These are phyloP conservation scores for Nannoperca australis DNA, from an alignment of 2,797 vertebrate species.

Conservation along the genomic window DNA sequence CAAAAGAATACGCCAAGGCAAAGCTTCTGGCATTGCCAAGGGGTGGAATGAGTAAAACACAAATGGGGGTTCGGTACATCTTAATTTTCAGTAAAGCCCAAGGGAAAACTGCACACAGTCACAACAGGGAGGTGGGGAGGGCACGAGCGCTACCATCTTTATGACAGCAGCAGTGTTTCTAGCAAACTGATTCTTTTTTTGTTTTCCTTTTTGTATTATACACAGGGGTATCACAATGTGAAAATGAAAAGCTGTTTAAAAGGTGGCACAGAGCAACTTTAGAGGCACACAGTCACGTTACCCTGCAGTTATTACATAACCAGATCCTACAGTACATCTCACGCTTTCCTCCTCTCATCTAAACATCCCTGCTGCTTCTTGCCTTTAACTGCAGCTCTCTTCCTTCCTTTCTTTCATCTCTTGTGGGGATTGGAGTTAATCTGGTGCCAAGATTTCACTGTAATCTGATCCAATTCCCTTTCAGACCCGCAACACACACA, in stretches of 20 bases:
- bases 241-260: constrained; percentile 31
- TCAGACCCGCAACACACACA: constrained; percentile 52
- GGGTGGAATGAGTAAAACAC: constrained; percentile 26
- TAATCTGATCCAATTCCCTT: constrained; percentile 80
- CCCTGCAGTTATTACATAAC: constrained; percentile 44
- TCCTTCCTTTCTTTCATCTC: constrained; percentile 49
- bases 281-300: constrained; percentile 36
- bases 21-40: constrained; percentile 35
- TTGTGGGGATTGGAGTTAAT: constrained; percentile 67
- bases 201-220: not conserved
- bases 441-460: constrained; percentile 67
- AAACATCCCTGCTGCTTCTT: constrained; percentile 28
- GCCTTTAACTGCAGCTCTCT: constrained; percentile 18
- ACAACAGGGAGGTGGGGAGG: not conserved
- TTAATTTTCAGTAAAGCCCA: constrained; percentile 27
- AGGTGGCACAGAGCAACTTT: constrained; percentile 35
- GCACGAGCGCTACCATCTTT: not conserved
- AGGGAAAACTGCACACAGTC: not conserved
- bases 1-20: constrained; percentile 8
- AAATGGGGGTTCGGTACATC: not conserved
- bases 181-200: not conserved
- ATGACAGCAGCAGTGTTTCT: constrained; percentile 6
- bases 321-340: constrained; percentile 17
- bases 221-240: not conserved
- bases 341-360: constrained; percentile 31